A percentile compares a stretch with the other conserved stretches of the same genome.
These are phyloP conservation scores for Tichodroma muraria DNA, from an alignment of 2,113 vertebrate genomes.

Conservation along the genomic window DNA sequence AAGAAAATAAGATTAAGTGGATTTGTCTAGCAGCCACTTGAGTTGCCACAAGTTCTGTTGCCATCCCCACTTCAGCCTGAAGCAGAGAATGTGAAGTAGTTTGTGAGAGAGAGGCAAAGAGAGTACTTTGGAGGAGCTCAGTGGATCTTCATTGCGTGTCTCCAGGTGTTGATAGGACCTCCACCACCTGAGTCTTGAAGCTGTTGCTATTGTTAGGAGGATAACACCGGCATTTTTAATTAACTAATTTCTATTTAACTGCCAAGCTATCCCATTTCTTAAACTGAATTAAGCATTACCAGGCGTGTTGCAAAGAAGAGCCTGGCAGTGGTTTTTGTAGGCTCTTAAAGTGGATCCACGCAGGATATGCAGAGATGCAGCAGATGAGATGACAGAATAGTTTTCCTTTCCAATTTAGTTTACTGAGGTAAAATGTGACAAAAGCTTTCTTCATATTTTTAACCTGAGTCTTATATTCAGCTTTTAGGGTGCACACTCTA, in stretches of 20 bases:
- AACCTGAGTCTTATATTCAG: not conserved
- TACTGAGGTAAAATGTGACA: not conserved
- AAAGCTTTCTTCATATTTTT: not conserved
- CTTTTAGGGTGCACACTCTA: not conserved
- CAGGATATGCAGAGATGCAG: not conserved
- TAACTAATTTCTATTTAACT: not conserved
- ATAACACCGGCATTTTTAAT: not conserved
- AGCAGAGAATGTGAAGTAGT: not conserved
- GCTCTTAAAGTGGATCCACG: not conserved
- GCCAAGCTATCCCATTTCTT: not conserved
- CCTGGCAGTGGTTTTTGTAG: not conserved
- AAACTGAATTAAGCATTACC: not conserved
- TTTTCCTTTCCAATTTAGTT: not conserved
- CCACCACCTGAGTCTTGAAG: not conserved
- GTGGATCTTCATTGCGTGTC: not conserved
- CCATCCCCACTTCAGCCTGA: constrained; percentile 7
- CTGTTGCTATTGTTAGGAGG: not conserved
- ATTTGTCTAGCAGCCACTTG: constrained; percentile 36
- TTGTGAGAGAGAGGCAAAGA: not conserved
- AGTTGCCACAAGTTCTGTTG: not conserved
- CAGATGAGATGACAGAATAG: not conserved
- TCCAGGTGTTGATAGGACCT: not conserved
- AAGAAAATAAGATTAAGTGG: constrained; percentile 55
- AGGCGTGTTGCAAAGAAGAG: not conserved
- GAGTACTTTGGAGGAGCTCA: not conserved